Evolutionary conservation across 2,113 vertebrate species (phyloP).

Genomic region (Coracopsis vasa): DNA sequence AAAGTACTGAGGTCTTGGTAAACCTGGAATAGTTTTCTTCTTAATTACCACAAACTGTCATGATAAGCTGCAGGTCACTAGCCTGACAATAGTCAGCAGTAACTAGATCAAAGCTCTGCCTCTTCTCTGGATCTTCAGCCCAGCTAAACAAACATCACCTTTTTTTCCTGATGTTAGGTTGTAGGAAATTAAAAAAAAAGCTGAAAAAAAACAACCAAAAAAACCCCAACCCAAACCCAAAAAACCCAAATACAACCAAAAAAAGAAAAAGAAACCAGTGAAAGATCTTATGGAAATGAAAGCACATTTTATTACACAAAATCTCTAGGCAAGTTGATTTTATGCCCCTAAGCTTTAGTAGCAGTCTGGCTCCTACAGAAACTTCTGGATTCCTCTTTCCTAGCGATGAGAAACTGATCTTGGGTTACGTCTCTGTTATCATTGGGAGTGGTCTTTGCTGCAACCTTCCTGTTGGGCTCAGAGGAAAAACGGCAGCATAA

Average conservation of each 20-base stretch:
- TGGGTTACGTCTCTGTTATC: background rate
- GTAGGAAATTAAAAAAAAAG: background rate
- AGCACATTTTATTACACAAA: background rate
- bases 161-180: background rate
- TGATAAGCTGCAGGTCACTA: background rate
- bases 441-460: background rate
- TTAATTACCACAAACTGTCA: background rate
- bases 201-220: too few species aligned
- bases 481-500: background rate
- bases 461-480: background rate
- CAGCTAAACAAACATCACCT: background rate
- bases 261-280: background rate
- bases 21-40: background rate
- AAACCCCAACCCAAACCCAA: too few species aligned
- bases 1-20: background rate
- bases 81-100: background rate
- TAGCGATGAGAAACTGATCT: background rate
- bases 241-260: background rate
- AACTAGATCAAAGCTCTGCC: background rate
- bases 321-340: background rate
- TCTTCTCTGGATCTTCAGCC: background rate
- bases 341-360: background rate
- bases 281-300: background rate
- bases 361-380: fast-evolving
- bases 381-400: background rate